These are phyloP conservation scores for Craterocephalus amniculus DNA, from an alignment of 2,797 vertebrate genomes.

Conservation along the genomic window DNA sequence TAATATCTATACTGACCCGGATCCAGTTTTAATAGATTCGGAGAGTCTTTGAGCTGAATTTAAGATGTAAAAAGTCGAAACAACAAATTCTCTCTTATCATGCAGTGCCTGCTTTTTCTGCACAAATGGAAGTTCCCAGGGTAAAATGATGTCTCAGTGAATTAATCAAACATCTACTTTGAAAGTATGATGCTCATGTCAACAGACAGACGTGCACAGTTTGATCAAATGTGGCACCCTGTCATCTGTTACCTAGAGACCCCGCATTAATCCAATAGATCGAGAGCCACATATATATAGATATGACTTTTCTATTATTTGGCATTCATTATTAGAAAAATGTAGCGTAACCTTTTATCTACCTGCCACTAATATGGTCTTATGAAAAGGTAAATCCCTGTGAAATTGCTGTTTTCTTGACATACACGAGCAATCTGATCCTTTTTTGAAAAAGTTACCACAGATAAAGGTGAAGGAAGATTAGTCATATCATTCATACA, in stretches of 20 bases:
- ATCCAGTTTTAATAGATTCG: conserved; percentile 23
- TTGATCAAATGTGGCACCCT: conserved; percentile 5
- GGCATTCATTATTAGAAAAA: neutral
- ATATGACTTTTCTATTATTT: neutral
- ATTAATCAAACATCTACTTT: conserved; percentile 5
- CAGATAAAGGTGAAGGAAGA: conserved; percentile 3
- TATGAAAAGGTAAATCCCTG: neutral
- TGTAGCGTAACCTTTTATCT: neutral
- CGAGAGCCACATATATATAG: neutral
- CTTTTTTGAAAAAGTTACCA: neutral
- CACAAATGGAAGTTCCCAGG: conserved; percentile 5
- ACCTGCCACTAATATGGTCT: neutral
- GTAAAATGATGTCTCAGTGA: conserved; percentile 13
- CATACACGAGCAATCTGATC: neutral
- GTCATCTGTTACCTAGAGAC: neutral
- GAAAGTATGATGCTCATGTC: conserved; percentile 4
- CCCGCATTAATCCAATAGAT: neutral
- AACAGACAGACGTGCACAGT: conserved; percentile 10
- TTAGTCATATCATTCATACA: neutral
- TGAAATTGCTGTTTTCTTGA: neutral
- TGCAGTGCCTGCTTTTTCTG: conserved; percentile 15
- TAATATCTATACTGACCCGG: conserved; percentile 32
- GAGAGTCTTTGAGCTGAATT: conserved; percentile 35
- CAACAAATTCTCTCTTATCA: conserved; percentile 10
- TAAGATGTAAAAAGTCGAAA: conserved; percentile 3